phyloP scores from a whole-genome alignment of 2,113 vertebrate species.

The Charadrius vociferus region DNA sequence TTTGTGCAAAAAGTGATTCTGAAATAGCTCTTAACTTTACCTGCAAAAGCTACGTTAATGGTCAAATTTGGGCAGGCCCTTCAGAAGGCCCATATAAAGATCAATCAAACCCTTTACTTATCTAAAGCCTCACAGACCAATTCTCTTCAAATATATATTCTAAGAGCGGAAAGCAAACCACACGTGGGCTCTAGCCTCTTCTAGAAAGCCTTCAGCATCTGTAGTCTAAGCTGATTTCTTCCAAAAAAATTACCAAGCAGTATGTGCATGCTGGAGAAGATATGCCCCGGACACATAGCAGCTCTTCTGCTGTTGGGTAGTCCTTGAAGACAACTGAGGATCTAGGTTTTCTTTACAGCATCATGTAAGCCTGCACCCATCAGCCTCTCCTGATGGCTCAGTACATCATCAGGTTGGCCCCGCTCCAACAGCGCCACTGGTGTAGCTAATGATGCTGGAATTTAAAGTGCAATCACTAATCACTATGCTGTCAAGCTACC shows the following conservation, averaged over 20 bases:
- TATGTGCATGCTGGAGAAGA: background rate
- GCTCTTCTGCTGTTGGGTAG: background rate
- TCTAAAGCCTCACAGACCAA: background rate
- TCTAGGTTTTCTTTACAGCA: background rate
- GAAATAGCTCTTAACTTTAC: background rate
- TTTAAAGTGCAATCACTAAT: background rate
- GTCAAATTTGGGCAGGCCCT: background rate
- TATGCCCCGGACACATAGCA: background rate
- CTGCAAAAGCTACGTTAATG: background rate
- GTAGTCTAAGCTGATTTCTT: background rate
- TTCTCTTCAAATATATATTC: background rate
- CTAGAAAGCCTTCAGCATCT: background rate
- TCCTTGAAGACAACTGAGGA: background rate
- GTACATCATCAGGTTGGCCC: background rate
- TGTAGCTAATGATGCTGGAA: background rate
- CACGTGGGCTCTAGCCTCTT: background rate
- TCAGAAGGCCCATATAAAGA: background rate
- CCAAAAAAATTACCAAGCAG: background rate
- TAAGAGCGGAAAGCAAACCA: background rate
- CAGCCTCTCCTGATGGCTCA: background rate
- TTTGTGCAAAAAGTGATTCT: background rate
- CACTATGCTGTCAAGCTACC: background rate
- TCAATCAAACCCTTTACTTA: background rate
- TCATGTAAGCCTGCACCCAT: background rate
- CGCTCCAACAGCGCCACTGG: background rate